Base-by-base conservation (phyloP, 2,797 vertebrate genomes). In the Anguilla anguilla region DNA sequence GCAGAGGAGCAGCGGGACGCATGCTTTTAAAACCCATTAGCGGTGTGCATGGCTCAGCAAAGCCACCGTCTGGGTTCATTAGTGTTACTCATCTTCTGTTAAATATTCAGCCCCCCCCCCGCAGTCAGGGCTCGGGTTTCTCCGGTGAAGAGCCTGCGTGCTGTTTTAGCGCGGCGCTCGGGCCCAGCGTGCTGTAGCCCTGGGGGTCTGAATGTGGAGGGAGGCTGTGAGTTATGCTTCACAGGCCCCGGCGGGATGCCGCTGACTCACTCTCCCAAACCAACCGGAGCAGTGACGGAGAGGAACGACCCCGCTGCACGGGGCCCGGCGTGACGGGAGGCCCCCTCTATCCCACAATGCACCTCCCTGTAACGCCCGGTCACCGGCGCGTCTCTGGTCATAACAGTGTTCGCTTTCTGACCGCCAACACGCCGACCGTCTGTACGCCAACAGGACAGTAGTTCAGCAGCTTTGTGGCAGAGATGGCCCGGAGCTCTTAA, bases 271-370 rank as follows among this genome's bases (percentile, higher is more conserved):
- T 85, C 9, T 3, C 31, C 15, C 83, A 90, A 91, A 81, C 19
- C 1, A 72, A 81, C 17, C 51, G 89, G 83, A 93, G 92, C 53
- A 92, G 93, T 94, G 93, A 94, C 94, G 94, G 89, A 92, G 92
- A 93, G 83, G 89, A 90, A 92, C 93, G 95, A 96, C 94, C 91
- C 93, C 90, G 94, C 91, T 89, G 81, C 92, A 92, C 94, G 92
- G 85, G 90, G 93, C 93, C 92, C 92, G 93, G 94, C 90, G 57
- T 49, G 43, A 49, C 88, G 91, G 92, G 89, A 91, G 72, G 77
- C 22, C 77, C 9, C 77, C 22, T 25, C 39, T 25, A 46, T n/a
- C 39, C 15, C 6, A 91, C 43, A 64, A 90, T 6, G 87, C 57
- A 89, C 91, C 90, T 85, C 22, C 6, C 31, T 53, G 83, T 43